A percentile compares a stretch with the other conserved stretches of the same genome.
These are phyloP conservation scores for Pollenia labialis DNA, from an alignment of 2,888 invertebrate genomes.

Conservation along the genomic window DNA sequence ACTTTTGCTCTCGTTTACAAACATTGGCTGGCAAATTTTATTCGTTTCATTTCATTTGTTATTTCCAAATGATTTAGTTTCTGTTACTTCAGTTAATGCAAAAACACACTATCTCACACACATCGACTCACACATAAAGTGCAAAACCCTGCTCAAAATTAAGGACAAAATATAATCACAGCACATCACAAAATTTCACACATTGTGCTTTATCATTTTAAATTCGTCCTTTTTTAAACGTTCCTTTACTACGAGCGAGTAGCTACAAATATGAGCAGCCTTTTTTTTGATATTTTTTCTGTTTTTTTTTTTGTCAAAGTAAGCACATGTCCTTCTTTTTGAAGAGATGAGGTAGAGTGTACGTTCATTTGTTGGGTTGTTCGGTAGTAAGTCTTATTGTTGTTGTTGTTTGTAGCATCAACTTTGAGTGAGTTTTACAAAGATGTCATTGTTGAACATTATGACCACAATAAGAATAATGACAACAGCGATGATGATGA, in stretches of 20 bases:
- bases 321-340: neutral
- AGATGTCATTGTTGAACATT: conserved; percentile 42
- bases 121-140: neutral
- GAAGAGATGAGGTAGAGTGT: neutral
- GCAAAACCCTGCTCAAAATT: neutral
- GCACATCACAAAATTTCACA: conserved; percentile 10
- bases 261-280: neutral
- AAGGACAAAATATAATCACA: conserved; percentile 17
- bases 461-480: conserved; percentile 7
- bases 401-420: conserved; percentile 39
- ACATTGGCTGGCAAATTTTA: conserved; percentile 51
- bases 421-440: conserved; percentile 25
- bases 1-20: conserved; percentile 43
- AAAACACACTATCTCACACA: neutral
- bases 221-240: conserved; percentile 21
- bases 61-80: conserved; percentile 64
- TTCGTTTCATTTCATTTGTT: conserved; percentile 54
- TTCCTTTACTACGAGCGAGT: neutral
- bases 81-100: neutral
- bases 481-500: neutral
- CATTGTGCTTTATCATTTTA: conserved; percentile 28
- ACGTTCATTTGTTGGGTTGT: neutral
- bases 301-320: neutral
- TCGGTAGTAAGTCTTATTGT: conserved; percentile 1
- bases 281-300: neutral